Percentiles rank a stretch among this genome's conserved stretches.
These are phyloP conservation scores for Helicolenus hilgendorfi DNA, from an alignment of 2,797 vertebrate species.

Conservation along the genomic window DNA sequence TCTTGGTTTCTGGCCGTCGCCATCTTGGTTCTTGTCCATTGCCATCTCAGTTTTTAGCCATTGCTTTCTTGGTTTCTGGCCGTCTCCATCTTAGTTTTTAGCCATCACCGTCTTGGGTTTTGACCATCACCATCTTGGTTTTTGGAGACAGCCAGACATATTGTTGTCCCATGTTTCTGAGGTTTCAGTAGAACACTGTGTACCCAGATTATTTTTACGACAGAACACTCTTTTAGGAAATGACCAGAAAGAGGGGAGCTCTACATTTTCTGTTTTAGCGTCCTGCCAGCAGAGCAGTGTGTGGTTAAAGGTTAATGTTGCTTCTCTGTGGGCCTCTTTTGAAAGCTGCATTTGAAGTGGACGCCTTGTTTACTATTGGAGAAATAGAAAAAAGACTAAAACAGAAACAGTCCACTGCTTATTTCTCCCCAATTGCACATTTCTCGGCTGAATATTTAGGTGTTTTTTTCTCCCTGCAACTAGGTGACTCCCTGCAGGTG, in stretches of 20 bases:
- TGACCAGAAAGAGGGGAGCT: not conserved
- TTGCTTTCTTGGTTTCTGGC: accelerated
- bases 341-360: not conserved
- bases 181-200: not conserved
- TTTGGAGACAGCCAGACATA: too few species aligned
- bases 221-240: not conserved
- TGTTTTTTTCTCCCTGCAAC: not conserved
- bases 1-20: too few species aligned
- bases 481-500: not conserved
- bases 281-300: not conserved
- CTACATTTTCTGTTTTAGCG: not conserved
- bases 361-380: not conserved
- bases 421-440: not conserved
- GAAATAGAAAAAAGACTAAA: slow-evolving; percentile 1
- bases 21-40: too few species aligned
- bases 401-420: not conserved
- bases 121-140: too few species aligned
- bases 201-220: not conserved
- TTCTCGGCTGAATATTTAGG: not conserved
- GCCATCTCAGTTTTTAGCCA: too few species aligned
- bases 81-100: too few species aligned
- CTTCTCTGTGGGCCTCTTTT: slow-evolving; percentile 25
- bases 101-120: too few species aligned
- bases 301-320: slow-evolving; percentile 26
- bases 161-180: not conserved